Evolutionary conservation across 2,113 vertebrate species (phyloP), one percentile per base, ranked within the genome.

Genomic region (Callipepla californica): DNA sequence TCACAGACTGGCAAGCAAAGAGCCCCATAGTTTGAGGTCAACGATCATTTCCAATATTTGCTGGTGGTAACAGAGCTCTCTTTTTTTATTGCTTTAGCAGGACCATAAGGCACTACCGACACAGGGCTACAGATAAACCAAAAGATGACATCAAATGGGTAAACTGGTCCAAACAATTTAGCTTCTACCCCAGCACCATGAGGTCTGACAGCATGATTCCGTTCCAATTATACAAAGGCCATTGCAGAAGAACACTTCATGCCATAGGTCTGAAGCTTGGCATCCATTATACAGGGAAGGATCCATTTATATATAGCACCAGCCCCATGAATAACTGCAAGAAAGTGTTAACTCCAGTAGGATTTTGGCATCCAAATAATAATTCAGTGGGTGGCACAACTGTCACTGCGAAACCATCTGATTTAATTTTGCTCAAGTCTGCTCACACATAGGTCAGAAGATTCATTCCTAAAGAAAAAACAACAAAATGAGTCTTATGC

Each of bases 391-490:
- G 95, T 94, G 92, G 96, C 95, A 96, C 95, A 96, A 95, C 76
- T 94, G 93, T 94, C 91, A 94, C 63, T 93, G 95, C 92, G 94
- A 96, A 94, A 95, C 94, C 95, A 96, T 96, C 95, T 96, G 95
- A 96, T 95, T 95, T 96, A 94, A 94, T 96, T 95, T 95, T 96
- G 95, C 92, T 62, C 94, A 94, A 96, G 93, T 96, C 93, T 96
- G 96, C 94, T 96, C 94, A 67, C 95, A 96, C 93, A 95, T 94
- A 95, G 96, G 91, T 96, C 96, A 95, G 96, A 90, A 94, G 94
- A 96, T 94, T 94, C 96, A 95, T 87, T 95, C 95, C 93, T 96
- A 94, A 96, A 96, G 94, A 96, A 96, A 96, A 95, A 95, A 96
- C 93, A 96, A 94, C 92, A 96, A 96, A 92, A 95, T 94, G 76